Evolutionary conservation across 2,113 vertebrate species (phyloP), one percentile per base, ranked within the genome.

Genomic region (Lepus europaeus): DNA sequence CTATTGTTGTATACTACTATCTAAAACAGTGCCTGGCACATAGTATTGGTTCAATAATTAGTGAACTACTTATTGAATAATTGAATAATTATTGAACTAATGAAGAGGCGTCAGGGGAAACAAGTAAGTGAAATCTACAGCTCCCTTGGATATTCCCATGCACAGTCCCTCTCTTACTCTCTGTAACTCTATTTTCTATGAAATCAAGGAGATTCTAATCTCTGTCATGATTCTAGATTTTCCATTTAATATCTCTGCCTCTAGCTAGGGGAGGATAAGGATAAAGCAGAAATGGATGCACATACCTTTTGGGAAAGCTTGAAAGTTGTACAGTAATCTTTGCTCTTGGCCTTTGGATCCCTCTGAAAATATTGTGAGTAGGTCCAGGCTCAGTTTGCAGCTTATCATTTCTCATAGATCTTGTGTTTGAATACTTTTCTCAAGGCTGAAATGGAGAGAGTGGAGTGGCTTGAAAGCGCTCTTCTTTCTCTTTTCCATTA

Each of bases 401-500:
- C 49, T 85, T 14, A 16, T 1, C 13, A 22, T 49, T 72, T 7
- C 39, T n/a, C 0, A 14, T 11, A n/a, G 27, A 13, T 61, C 51
- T 51, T n/a, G 8, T 39, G 31, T 51, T 63, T 22, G 16, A 2
- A 25, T 1, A 9, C 4, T 17, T 85, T 53, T 51, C 1, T 10
- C 3, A 5, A 79, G 10, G 7, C 9, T 12, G 36, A 33, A n/a
- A n/a, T 16, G 10, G 20, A 13, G 0, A 68, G 4, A 8, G 5
- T 27, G 10, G 11, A 2, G 2, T 9, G 3, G 5, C 25, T 9
- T 27, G 7, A 49, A 3, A 53, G 1, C 77, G 13, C 2, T 3
- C n/a, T 23, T 45, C 10, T 74, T 33, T 27, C 19, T 23, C 22
- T 8, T 74, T 36, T 29, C 33, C 72, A 53, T 45, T 19, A 2